A percentile compares a stretch with the other conserved stretches of the same genome.
These are phyloP conservation scores for Rhinoraja longicauda DNA, from an alignment of 2,797 vertebrate species.

Conservation along the genomic window DNA sequence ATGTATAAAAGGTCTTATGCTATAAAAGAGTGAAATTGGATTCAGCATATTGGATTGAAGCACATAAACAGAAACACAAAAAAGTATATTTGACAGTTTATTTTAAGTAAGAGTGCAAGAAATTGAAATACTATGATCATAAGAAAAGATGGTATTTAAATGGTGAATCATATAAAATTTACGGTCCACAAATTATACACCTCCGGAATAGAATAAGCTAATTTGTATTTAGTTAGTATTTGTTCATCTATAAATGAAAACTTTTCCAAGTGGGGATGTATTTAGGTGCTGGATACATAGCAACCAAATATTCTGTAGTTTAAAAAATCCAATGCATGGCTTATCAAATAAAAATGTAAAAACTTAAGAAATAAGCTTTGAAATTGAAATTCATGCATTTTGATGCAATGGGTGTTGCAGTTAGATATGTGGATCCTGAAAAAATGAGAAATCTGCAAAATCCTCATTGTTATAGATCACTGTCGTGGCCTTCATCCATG, in stretches of 20 bases:
- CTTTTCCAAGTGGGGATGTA: neutral
- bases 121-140: conserved; percentile 12
- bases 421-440: too few relatives aligned
- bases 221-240: neutral
- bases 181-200: neutral
- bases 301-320: neutral
- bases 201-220: neutral
- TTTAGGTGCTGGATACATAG: neutral
- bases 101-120: conserved; percentile 15
- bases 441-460: too few relatives aligned
- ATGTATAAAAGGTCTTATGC: neutral
- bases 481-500: too few relatives aligned
- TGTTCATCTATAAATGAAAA: conserved; percentile 28
- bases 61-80: conserved; percentile 9
- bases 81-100: neutral
- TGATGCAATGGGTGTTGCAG: too few relatives aligned
- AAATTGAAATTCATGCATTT: too few relatives aligned
- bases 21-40: neutral
- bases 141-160: neutral
- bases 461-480: too few relatives aligned
- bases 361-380: too few relatives aligned
- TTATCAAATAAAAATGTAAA: neutral
- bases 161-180: neutral
- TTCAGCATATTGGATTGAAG: neutral
- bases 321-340: neutral